Percentiles rank a stretch among this genome's conserved stretches.
Evolutionary conservation across 1,140 invertebrate genomes (phyloP).

Genomic region (Apis laboriosa): DNA sequence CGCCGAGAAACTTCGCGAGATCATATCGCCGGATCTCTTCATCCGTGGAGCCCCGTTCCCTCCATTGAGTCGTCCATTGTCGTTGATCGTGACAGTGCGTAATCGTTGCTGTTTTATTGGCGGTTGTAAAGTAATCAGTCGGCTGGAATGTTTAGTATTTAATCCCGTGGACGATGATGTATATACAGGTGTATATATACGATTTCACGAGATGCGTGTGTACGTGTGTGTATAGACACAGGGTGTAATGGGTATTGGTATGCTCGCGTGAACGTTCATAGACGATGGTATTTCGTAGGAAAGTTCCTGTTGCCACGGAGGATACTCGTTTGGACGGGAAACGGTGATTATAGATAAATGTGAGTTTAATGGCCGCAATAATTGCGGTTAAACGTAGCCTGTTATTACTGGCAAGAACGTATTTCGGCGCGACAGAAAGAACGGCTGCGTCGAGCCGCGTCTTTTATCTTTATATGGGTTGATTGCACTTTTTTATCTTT

Average conservation of each 20-base stretch:
- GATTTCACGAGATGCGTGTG: too few relatives aligned
- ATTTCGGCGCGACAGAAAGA: conserved; percentile 28
- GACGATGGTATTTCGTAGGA: conserved; percentile 24
- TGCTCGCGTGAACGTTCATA: background rate
- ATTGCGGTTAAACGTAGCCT: conserved; percentile 40
- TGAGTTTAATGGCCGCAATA: conserved; percentile 36
- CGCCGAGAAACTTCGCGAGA: conserved; percentile 54
- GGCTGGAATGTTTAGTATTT: conserved; percentile 48
- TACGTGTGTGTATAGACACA: background rate
- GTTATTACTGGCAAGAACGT: conserved; percentile 28
- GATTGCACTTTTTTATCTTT: background rate
- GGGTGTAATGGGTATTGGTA: too few relatives aligned
- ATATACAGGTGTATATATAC: background rate
- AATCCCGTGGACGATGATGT: conserved; percentile 1
- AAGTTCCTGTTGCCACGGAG: background rate
- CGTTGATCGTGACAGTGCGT: conserved; percentile 55
- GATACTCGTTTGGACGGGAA: conserved; percentile 36
- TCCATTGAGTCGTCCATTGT: conserved; percentile 57
- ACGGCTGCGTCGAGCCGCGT: background rate
- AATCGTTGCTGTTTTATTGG: conserved; percentile 52
- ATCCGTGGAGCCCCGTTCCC: conserved; percentile 40
- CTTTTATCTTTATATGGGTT: background rate
- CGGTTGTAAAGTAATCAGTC: conserved; percentile 47
- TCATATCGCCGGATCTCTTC: conserved; percentile 64
- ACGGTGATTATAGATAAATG: conserved; percentile 47